Base-by-base conservation (phyloP, 2,797 vertebrate genomes). In the Parauchenoglanis punctatus region DNA sequence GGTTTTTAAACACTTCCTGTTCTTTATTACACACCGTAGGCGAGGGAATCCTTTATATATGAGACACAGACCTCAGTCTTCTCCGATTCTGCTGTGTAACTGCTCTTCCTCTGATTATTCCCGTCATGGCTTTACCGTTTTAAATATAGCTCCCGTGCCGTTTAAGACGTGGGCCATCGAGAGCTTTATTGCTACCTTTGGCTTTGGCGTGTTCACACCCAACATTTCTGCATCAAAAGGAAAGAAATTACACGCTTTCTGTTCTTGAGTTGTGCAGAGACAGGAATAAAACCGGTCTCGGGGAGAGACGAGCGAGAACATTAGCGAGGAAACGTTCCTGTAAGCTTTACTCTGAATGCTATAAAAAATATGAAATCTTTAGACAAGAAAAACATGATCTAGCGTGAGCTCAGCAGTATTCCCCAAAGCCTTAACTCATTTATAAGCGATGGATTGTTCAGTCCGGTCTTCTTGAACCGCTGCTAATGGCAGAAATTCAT, bases 161-260 rank as follows among this genome's bases (percentile, higher is more conserved):
- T 75, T 83, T 65, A 76, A 75, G 44, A 49, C 80, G 4, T 54
- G 18, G 5, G 49, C 68, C 54, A 8, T 87, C 46, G 2, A 18
- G 56, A 58, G 18, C 54, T 46, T 83, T 67, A 83, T 67, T 65
- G 81, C 86, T 77, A 46, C 72, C 72, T 77, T 87, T 31, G 8
- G 59, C 59, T 52, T 23, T 67, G 61, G 59, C 10, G 28, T 31
- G 35, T 56, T 67, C n/a, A 87, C 81, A 28, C 81, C 73, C 81
- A 78, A 76, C 61, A 58, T 59, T 80, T 61, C 72, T 68, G 8
- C 72, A 65, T 65, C 59, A 31, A 78, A 77, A 59, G 35, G 86
- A 58, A 67, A 17, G 25, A 73, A 87, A 84, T 87, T 11, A 87
- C 46, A 84, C 12, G 31, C 8, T 87, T 77, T 28, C 59, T 56